Evolutionary conservation across 2,797 vertebrate genomes (phyloP).

Genomic region (Cephalopachus bancanus): DNA sequence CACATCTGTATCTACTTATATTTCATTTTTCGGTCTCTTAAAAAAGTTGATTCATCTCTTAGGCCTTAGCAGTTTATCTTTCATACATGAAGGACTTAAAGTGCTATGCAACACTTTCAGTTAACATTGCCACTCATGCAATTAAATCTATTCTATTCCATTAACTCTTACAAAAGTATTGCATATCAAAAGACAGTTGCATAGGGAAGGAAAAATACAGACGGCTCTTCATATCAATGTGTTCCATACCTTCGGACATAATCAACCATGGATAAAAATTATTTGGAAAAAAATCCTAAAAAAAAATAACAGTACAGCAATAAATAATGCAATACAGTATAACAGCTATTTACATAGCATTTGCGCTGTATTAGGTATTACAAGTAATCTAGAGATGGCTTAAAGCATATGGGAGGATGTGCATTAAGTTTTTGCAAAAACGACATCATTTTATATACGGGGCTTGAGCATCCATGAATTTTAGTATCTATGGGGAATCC

Average conservation of each 20-base stretch:
- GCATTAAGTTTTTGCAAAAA: neutral
- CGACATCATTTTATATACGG: neutral
- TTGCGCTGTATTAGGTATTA: neutral
- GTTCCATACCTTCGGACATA: neutral
- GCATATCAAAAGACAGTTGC: neutral
- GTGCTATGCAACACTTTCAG: neutral
- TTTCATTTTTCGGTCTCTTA: neutral
- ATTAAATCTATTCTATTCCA: neutral
- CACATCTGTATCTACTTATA: constrained; percentile 42
- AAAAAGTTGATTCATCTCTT: constrained; percentile 27
- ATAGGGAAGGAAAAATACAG: neutral
- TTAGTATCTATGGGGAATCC: neutral
- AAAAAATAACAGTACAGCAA: neutral
- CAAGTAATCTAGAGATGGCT: neutral
- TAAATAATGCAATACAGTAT: neutral
- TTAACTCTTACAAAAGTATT: neutral
- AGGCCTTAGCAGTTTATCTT: neutral
- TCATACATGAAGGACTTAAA: neutral
- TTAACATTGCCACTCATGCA: neutral
- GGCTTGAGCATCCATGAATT: neutral
- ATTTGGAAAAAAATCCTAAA: neutral
- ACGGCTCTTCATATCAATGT: neutral
- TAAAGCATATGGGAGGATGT: neutral
- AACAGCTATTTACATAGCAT: neutral
- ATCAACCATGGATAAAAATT: neutral